A percentile compares a stretch with the other conserved stretches of the same genome.
Conservation (phyloP, 2,797 vertebrate genomes). For the Enteromius anoplus region DNA sequence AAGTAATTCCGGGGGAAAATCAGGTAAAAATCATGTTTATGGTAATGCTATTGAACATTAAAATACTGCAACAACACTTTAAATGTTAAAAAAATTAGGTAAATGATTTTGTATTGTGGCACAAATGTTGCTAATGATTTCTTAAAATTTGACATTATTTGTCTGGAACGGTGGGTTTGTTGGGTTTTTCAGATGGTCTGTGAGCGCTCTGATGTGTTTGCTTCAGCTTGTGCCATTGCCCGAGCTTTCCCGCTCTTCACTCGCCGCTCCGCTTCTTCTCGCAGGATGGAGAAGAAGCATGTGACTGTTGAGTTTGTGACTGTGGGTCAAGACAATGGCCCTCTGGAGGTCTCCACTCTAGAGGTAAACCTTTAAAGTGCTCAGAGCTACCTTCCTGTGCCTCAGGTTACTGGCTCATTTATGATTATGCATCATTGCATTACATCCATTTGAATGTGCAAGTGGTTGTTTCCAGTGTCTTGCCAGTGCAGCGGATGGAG, state of each 20-base stretch:
- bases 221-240: conserved; percentile 91
- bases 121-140: background rate
- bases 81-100: background rate
- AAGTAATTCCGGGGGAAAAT: background rate
- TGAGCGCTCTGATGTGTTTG: conserved; percentile 89
- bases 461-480: conserved; percentile 82
- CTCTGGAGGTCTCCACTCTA: conserved; percentile 82
- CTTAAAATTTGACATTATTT: background rate
- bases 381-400: background rate
- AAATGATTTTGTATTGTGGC: background rate
- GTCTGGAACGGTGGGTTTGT: background rate
- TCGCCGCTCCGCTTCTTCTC: conserved; percentile 83
- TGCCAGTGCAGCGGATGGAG: conserved; percentile 85
- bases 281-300: conserved; percentile 85
- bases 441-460: background rate
- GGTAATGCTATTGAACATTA: background rate
- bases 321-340: conserved; percentile 84
- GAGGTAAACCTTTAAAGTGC: conserved; percentile 73
- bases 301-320: conserved; percentile 89
- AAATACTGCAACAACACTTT: background rate
- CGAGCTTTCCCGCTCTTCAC: conserved; percentile 93
- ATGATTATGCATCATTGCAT: background rate
- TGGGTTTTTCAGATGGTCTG: conserved; percentile 88
- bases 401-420: background rate
- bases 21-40: background rate